Evolutionary conservation across 1,140 invertebrate genomes (phyloP).

Genomic region (Listronotus bonariensis): DNA sequence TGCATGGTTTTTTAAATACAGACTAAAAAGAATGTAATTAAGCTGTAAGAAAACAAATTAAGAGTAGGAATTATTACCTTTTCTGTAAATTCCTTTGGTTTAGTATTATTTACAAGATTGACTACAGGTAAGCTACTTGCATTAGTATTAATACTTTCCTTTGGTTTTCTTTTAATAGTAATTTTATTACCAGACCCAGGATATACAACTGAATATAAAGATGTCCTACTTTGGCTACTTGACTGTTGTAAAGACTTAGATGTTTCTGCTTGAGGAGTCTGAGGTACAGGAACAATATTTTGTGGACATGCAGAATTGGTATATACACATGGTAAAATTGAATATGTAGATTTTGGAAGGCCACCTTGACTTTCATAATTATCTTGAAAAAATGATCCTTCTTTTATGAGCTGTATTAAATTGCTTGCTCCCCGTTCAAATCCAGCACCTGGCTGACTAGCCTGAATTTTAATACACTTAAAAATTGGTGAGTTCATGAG

Average conservation of each 20-base stretch:
- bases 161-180: constrained; percentile 77
- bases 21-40: constrained; percentile 40
- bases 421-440: constrained; percentile 56
- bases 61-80: constrained; percentile 20
- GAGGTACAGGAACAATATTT: constrained; percentile 54
- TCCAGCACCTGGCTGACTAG: constrained; percentile 55
- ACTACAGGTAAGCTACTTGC: constrained; percentile 13
- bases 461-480: constrained; percentile 63
- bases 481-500: constrained; percentile 74
- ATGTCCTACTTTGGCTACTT: constrained; percentile 69
- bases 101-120: constrained; percentile 28
- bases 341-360: constrained; percentile 71
- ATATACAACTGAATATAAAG: constrained; percentile 79
- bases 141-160: constrained; percentile 53
- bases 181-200: constrained; percentile 79
- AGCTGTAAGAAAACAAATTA: too few relatives aligned
- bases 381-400: constrained; percentile 78
- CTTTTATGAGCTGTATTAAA: constrained; percentile 75
- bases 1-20: constrained; percentile 52
- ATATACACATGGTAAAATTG: constrained; percentile 74
- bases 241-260: constrained; percentile 31
- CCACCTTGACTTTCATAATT: constrained; percentile 73
- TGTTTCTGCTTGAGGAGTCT: constrained; percentile 41
- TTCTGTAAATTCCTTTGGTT: constrained; percentile 33
- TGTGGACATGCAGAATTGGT: constrained; percentile 66